A percentile compares a stretch with the other conserved stretches of the same genome.
Conservation (phyloP, 2,797 vertebrate genomes). For the Myotis daubentonii region DNA sequence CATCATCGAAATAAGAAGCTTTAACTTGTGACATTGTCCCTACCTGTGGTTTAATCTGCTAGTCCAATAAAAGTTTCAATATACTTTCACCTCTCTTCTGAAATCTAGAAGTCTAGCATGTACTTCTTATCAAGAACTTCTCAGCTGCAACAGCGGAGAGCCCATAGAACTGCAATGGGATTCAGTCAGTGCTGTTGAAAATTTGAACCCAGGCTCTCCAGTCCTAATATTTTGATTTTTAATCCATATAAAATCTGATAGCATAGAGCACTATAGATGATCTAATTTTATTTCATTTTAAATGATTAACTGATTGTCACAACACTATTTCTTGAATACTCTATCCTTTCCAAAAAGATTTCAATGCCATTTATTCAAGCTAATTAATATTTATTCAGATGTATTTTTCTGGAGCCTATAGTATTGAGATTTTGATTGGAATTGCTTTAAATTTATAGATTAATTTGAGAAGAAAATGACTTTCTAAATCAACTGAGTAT, state of each 20-base stretch:
- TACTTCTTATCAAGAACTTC: conserved; percentile 29
- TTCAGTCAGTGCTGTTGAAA: too few relatives aligned
- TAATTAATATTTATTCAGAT: background rate
- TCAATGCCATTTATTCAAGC: conserved; percentile 9
- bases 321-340: background rate
- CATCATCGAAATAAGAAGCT: background rate
- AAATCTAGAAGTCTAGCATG: background rate
- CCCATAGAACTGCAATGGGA: background rate
- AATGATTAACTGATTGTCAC: background rate
- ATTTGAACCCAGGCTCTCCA: background rate
- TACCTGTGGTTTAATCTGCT: conserved; percentile 19
- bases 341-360: background rate
- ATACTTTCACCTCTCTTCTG: conserved; percentile 10
- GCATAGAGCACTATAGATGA: background rate
- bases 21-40: background rate
- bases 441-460: background rate
- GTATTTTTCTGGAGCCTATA: background rate
- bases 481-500: background rate
- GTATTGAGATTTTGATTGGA: background rate
- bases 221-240: background rate
- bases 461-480: background rate
- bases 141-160: background rate
- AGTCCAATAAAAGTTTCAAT: background rate
- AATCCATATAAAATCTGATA: background rate
- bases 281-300: conserved; percentile 13